phyloP scores from a whole-genome alignment of 2,797 vertebrate species.

The Amphiprion clarkii region DNA sequence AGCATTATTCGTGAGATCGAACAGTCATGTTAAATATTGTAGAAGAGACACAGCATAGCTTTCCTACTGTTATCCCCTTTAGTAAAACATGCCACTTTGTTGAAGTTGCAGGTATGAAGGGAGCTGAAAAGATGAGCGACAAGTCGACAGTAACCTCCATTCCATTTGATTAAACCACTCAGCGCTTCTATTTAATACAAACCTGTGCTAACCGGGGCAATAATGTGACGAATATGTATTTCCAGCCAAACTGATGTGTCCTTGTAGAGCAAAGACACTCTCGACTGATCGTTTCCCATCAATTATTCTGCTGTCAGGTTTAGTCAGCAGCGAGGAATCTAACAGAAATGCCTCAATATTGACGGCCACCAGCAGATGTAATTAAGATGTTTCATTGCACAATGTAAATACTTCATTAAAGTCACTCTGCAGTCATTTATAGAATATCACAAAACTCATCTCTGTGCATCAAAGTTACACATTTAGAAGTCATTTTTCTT shows the following conservation, averaged over 20 bases:
- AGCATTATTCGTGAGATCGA: slow-evolving; percentile 20
- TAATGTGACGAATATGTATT: neutral
- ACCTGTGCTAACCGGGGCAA: neutral
- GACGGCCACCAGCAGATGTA: neutral
- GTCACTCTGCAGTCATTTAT: too few relatives aligned
- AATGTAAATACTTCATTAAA: neutral
- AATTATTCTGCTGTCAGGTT: neutral
- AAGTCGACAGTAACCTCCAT: neutral
- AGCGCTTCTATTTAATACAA: neutral
- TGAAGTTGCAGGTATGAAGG: neutral
- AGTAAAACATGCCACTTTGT: neutral
- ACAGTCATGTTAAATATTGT: neutral
- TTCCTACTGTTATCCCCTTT: neutral
- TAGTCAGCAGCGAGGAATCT: neutral
- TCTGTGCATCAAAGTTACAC: too few relatives aligned
- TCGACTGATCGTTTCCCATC: neutral
- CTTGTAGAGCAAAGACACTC: neutral
- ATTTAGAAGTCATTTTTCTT: too few relatives aligned
- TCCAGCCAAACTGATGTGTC: neutral
- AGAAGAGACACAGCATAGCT: neutral
- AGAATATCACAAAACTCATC: too few relatives aligned
- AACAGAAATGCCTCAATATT: neutral
- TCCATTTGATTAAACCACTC: neutral
- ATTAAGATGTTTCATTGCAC: neutral
- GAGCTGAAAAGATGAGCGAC: neutral